phyloP scores from a whole-genome alignment of 1,140 invertebrate genomes.

The Octopus sinensis region DNA sequence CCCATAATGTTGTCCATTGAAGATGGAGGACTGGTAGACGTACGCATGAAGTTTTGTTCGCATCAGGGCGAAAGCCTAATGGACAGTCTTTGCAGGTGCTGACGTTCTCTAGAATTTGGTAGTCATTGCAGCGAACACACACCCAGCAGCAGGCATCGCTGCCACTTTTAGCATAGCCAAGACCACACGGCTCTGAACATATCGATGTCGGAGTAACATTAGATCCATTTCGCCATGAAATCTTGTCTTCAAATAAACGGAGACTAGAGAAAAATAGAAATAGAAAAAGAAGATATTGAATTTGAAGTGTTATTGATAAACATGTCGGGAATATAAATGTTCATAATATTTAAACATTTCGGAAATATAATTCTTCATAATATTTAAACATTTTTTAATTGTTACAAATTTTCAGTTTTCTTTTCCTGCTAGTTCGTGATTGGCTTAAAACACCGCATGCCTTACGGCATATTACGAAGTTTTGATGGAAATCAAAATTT shows the following conservation, averaged over 20 bases:
- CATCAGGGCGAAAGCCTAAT: slow-evolving; percentile 57
- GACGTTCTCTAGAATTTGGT: slow-evolving; percentile 63
- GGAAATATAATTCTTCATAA: too few species aligned
- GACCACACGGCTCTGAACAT: slow-evolving; percentile 66
- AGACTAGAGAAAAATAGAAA: slow-evolving; percentile 32
- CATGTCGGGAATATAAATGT: too few species aligned
- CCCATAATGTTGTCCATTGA: slow-evolving; percentile 62
- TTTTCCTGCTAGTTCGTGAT: too few species aligned
- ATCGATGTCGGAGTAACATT: slow-evolving; percentile 62
- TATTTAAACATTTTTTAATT: too few species aligned
- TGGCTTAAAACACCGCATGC: too few species aligned
- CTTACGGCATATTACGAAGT: too few species aligned
- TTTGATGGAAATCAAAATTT: too few species aligned
- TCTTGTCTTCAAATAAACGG: slow-evolving; percentile 31
- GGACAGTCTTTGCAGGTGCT: slow-evolving; percentile 65
- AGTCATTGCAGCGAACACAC: slow-evolving; percentile 65
- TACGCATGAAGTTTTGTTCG: slow-evolving; percentile 48
- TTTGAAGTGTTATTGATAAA: not conserved
- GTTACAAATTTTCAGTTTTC: too few species aligned
- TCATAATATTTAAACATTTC: too few species aligned
- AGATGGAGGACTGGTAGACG: slow-evolving; percentile 60
- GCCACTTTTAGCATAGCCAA: slow-evolving; percentile 77
- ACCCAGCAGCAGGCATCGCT: slow-evolving; percentile 81
- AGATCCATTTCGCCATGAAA: slow-evolving; percentile 44
- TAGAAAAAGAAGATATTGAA: not conserved